These are phyloP conservation scores for Zygothrica quintamaculata DNA, from an alignment of 2,888 invertebrate genomes.

Conservation along the genomic window DNA sequence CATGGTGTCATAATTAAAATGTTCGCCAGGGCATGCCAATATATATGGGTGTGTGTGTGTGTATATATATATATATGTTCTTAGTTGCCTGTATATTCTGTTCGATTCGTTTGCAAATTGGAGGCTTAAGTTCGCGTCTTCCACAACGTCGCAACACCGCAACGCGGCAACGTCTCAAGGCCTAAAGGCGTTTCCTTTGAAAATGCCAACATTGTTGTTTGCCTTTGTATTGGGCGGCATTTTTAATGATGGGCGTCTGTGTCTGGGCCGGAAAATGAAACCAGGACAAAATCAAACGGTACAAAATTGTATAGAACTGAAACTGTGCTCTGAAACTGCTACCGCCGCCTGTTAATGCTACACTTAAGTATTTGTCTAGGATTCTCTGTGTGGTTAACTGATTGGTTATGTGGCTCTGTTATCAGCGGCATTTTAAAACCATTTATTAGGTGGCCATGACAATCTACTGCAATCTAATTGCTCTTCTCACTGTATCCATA, in stretches of 20 bases:
- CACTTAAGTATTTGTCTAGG: not conserved
- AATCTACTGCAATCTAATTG: slow-evolving; percentile 41
- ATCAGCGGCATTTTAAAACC: slow-evolving; percentile 29
- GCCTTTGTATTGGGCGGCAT: slow-evolving; percentile 50
- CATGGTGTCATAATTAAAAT: slow-evolving; percentile 80
- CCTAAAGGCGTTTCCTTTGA: slow-evolving; percentile 49
- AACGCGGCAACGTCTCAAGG: slow-evolving; percentile 13
- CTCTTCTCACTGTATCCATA: not conserved
- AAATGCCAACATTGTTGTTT: slow-evolving; percentile 52
- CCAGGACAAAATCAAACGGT: not conserved
- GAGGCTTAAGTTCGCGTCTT: slow-evolving; percentile 45
- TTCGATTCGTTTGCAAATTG: slow-evolving; percentile 60
- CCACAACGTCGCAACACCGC: slow-evolving; percentile 14
- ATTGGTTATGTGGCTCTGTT: slow-evolving; percentile 58
- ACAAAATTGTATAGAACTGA: not conserved
- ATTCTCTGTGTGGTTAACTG: slow-evolving; percentile 45
- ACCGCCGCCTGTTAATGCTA: not conserved
- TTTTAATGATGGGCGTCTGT: slow-evolving; percentile 59
- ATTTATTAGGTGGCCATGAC: slow-evolving; percentile 31
- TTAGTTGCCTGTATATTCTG: slow-evolving; percentile 39
- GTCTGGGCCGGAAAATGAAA: not conserved
- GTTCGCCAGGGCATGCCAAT: slow-evolving; percentile 54
- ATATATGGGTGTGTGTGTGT: slow-evolving; percentile 15
- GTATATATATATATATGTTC: slow-evolving; percentile 16
- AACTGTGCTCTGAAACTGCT: too few relatives aligned